Percentiles rank a stretch among this genome's conserved stretches.
Conservation (phyloP, 92 coral and sea anemone genomes). For the Scolanthus callimorphus region DNA sequence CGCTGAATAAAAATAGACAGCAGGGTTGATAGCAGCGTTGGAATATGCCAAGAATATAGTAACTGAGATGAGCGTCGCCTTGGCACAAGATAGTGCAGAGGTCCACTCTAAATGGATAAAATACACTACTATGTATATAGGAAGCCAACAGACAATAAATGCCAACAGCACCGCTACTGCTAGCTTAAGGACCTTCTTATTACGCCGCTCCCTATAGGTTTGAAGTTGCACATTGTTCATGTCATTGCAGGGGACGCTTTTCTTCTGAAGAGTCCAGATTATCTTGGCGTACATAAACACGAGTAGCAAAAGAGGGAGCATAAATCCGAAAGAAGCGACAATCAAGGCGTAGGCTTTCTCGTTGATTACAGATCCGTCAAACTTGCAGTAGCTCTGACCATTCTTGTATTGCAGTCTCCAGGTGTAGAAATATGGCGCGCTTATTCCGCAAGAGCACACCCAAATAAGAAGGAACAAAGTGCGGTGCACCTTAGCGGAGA, state of each 20-base stretch:
- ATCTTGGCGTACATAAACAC: constrained; percentile 35
- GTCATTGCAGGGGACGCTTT: constrained; percentile 36
- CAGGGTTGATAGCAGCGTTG: constrained; percentile 40
- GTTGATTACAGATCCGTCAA: constrained; percentile 3
- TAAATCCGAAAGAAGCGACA: constrained; percentile 27
- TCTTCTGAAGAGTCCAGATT: constrained; percentile 19
- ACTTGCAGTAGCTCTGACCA: constrained; percentile 8
- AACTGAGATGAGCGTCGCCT: background rate
- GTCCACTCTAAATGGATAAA: constrained; percentile 18
- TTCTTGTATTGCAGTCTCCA: constrained; percentile 6
- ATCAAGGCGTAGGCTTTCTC: constrained; percentile 20
- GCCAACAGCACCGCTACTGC: constrained; percentile 48
- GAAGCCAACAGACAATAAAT: constrained; percentile 48
- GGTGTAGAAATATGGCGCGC: constrained; percentile 29
- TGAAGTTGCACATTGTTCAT: constrained; percentile 7
- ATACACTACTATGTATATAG: constrained; percentile 35
- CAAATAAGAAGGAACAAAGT: constrained; percentile 22
- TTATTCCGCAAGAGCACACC: constrained; percentile 21
- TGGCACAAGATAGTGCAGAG: constrained; percentile 11
- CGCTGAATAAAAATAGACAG: constrained; percentile 52
- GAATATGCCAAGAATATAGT: constrained; percentile 32
- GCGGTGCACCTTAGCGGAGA: constrained; percentile 20
- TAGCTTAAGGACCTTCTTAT: constrained; percentile 46
- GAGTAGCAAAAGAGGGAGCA: constrained; percentile 40
- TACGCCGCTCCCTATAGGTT: constrained; percentile 31